Evolutionary conservation across 23 tunicate species (phyloP).

Genomic region (Pegea sp.): DNA sequence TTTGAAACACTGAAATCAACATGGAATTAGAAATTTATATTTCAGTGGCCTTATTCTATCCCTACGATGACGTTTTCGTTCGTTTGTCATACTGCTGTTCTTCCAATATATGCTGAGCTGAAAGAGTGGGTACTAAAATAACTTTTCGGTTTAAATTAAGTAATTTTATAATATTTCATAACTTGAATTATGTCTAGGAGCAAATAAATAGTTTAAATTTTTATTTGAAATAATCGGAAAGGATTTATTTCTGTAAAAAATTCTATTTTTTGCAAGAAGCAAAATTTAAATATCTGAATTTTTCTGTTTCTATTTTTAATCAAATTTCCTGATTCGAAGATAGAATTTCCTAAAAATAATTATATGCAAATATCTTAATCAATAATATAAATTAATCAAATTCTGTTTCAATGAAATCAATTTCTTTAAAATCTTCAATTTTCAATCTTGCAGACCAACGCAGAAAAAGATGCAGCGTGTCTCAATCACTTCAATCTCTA

Average conservation of each 20-base stretch:
- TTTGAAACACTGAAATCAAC: background rate
- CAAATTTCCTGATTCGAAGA: too few species aligned
- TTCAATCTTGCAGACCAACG: constrained; percentile 30
- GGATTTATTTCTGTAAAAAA: background rate
- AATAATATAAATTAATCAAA: too few species aligned
- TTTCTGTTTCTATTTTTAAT: too few species aligned
- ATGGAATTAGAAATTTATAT: background rate
- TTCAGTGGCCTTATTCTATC: constrained; percentile 91
- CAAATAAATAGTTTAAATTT: background rate
- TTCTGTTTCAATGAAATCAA: too few species aligned
- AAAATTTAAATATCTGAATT: too few species aligned
- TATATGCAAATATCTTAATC: too few species aligned
- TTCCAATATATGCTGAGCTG: constrained; percentile 95
- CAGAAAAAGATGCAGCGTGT: constrained; percentile 71
- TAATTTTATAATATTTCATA: too few species aligned
- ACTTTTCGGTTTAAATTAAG: background rate
- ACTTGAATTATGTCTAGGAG: too few species aligned
- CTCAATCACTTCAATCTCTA: constrained; percentile 72
- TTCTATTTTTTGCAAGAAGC: too few species aligned
- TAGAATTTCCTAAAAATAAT: too few species aligned
- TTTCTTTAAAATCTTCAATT: too few species aligned
- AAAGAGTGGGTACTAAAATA: constrained; percentile 21
- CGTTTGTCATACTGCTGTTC: constrained; percentile 96
- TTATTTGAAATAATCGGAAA: background rate
- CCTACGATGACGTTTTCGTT: constrained; percentile 99